phyloP scores from a whole-genome alignment of 2,888 invertebrate genomes.

The Temnothorax ravouxi region DNA sequence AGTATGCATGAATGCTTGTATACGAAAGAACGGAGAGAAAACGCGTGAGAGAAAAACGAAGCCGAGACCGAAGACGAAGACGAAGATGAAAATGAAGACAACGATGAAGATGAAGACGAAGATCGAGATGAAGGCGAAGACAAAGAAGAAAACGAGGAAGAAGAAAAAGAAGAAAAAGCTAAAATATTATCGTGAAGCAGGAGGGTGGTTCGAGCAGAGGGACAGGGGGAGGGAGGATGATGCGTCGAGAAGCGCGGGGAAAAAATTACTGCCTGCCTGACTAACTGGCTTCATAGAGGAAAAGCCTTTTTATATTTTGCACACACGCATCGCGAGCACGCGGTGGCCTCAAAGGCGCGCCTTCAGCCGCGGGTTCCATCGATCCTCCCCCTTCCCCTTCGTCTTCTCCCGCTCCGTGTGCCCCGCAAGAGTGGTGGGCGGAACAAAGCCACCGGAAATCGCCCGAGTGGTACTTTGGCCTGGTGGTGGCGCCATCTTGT shows the following conservation, averaged over 20 bases:
- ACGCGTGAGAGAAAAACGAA: slow-evolving; percentile 60
- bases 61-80: too few relatives aligned
- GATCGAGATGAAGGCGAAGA: slow-evolving; percentile 47
- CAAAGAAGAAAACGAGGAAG: slow-evolving; percentile 12
- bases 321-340: slow-evolving; percentile 61
- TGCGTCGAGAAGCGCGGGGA: slow-evolving; percentile 37
- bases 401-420: slow-evolving; percentile 50
- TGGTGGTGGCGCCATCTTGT: slow-evolving; percentile 73
- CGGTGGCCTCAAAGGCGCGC: slow-evolving; percentile 65
- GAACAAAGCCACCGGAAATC: slow-evolving; percentile 77
- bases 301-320: slow-evolving; percentile 71
- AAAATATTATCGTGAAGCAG: slow-evolving; percentile 61
- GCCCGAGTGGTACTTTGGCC: slow-evolving; percentile 73
- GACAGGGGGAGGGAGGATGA: not conserved
- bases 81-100: not conserved
- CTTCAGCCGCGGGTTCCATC: slow-evolving; percentile 71
- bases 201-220: not conserved
- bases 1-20: slow-evolving; percentile 78
- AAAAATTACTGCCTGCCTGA: slow-evolving; percentile 70
- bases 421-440: slow-evolving; percentile 68
- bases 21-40: slow-evolving; percentile 38
- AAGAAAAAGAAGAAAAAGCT: slow-evolving; percentile 54
- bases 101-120: not conserved
- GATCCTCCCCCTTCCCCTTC: slow-evolving; percentile 52
- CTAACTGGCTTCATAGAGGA: slow-evolving; percentile 78